Evolutionary conservation across 1,140 invertebrate species (phyloP).

Genomic region (Sitophilus oryzae): DNA sequence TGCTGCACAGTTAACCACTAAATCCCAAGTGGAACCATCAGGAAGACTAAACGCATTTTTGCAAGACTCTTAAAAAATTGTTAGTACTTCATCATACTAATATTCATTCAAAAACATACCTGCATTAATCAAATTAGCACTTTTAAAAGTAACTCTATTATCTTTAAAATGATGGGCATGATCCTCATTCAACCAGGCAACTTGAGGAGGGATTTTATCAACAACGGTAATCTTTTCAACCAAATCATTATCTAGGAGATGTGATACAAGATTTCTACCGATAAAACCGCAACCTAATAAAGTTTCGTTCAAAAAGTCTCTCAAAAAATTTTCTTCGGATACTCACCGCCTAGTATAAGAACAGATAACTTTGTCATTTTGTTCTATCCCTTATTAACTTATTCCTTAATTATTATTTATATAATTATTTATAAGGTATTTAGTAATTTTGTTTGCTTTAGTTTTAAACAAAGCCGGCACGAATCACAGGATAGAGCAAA

Average conservation of each 20-base stretch:
- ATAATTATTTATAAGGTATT: too few species aligned
- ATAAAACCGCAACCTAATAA: constrained; percentile 82
- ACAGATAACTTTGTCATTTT: not conserved
- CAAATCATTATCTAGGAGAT: constrained; percentile 72
- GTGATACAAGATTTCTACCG: constrained; percentile 79
- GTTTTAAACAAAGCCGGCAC: not conserved
- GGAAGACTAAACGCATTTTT: constrained; percentile 64
- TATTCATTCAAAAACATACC: constrained; percentile 51
- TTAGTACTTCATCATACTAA: too few species aligned
- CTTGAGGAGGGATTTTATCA: constrained; percentile 88
- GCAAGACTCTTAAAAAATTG: constrained; percentile 62
- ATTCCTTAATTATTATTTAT: too few species aligned
- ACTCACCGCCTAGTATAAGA: not conserved
- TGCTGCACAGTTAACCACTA: constrained; percentile 82
- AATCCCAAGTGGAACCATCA: constrained; percentile 58
- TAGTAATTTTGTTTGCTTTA: too few species aligned
- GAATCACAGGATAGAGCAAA: not conserved
- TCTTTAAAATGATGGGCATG: constrained; percentile 67
- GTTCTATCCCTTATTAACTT: not conserved
- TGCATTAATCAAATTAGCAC: constrained; percentile 83
- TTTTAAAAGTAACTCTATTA: constrained; percentile 78
- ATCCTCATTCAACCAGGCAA: constrained; percentile 76
- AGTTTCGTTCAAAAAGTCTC: not conserved
- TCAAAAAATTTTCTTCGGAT: not conserved
- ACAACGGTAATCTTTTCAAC: constrained; percentile 71